Evolutionary conservation across 2,113 vertebrate genomes (phyloP).

Genomic region (Vimba vimba): DNA sequence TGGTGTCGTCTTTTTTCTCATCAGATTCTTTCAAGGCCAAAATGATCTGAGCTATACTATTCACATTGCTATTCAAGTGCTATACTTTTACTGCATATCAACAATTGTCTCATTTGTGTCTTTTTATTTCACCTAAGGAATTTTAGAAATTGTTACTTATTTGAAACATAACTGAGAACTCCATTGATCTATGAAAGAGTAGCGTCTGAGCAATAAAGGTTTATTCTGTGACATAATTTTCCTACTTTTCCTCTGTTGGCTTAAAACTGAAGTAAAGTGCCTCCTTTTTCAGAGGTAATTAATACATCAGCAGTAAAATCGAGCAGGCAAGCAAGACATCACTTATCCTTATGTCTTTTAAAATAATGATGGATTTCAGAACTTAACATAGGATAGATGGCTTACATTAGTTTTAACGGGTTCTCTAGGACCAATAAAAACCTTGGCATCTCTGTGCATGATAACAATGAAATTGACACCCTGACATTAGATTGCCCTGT

Average conservation of each 20-base stretch:
- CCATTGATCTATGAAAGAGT: slow-evolving; percentile 2
- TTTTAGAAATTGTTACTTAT: slow-evolving; percentile 6
- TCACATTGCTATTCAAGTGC: background rate
- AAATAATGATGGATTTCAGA: slow-evolving; percentile 32
- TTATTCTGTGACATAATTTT: slow-evolving; percentile 15
- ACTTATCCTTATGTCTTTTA: slow-evolving; percentile 35
- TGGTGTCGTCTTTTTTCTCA: background rate
- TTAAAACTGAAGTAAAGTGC: background rate
- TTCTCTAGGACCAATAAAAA: slow-evolving; percentile 26
- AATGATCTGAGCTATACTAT: background rate
- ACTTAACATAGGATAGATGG: slow-evolving; percentile 14
- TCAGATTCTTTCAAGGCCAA: background rate
- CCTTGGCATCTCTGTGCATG: background rate
- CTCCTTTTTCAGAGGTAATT: background rate
- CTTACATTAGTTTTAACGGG: slow-evolving; percentile 22
- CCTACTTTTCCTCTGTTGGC: background rate
- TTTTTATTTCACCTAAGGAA: slow-evolving; percentile 11
- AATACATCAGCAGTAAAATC: slow-evolving; percentile 34
- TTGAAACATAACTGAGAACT: background rate
- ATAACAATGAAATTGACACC: slow-evolving; percentile 29
- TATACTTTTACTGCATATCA: background rate
- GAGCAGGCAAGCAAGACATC: slow-evolving; percentile 20
- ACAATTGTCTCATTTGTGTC: background rate
- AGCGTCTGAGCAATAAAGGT: background rate
- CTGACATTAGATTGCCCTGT: slow-evolving; percentile 25